A percentile compares a stretch with the other conserved stretches of the same genome.
Conservation (phyloP, 2,113 vertebrate species). For the Erinaceus europaeus region DNA sequence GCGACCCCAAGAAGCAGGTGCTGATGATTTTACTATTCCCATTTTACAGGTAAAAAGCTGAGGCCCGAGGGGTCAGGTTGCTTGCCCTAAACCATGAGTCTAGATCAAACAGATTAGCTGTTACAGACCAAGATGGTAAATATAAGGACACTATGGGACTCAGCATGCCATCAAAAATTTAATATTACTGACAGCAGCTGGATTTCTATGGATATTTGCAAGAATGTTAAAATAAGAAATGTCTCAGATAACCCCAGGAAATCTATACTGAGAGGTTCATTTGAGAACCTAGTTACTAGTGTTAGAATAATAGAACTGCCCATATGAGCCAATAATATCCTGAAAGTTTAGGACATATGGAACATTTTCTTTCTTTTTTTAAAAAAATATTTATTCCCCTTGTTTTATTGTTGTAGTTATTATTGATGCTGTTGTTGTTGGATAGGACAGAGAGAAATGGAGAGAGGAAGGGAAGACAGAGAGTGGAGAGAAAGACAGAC, state of each 20-base stretch:
- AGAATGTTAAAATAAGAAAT: conserved; percentile 5
- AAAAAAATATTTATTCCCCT: too few species aligned
- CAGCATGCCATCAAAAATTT: neutral
- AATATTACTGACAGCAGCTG: neutral
- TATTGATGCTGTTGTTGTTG: too few species aligned
- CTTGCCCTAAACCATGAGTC: neutral
- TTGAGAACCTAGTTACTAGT: neutral
- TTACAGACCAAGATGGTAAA: neutral
- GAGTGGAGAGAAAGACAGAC: too few species aligned
- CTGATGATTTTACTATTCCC: neutral
- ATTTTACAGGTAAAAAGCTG: neutral
- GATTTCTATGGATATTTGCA: conserved; percentile 1
- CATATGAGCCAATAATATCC: neutral
- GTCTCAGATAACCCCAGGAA: neutral
- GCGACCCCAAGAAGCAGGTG: neutral
- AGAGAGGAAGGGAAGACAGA: too few species aligned
- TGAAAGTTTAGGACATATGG: conserved; percentile 3
- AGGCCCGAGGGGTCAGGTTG: neutral
- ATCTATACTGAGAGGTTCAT: neutral
- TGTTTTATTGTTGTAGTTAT: too few species aligned
- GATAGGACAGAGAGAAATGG: too few species aligned
- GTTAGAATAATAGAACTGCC: neutral
- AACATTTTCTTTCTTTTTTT: too few species aligned
- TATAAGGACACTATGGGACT: neutral
- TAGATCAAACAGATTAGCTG: too few species aligned